Evolutionary conservation across 2,797 vertebrate genomes (phyloP), one percentile per base, ranked within the genome.

Genomic region (Hephaestus fuliginosus): DNA sequence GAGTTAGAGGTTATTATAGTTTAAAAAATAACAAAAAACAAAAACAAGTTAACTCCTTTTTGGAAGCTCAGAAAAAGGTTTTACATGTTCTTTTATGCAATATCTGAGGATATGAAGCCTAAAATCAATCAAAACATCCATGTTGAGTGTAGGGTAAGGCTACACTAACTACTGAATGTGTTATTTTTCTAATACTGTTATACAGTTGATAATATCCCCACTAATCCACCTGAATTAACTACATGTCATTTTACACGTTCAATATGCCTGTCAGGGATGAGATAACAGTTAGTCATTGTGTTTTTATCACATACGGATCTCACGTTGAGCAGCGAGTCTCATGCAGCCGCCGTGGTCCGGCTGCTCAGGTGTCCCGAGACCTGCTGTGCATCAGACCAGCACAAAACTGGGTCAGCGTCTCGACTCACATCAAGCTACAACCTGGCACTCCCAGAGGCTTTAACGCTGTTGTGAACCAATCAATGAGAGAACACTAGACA

Each of bases 381-480:
- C 72, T 76, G 55, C 52, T 71, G 48, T 70, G 56, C 55, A 78
- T 70, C 60, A 60, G 9, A 57, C 44, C 20, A 78, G 58, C 30
- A 57, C 48, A 51, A 82, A 84, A 76, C 64, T 79, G 57, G 73
- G 67, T 74, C 70, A 80, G 78, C 70, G 43, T 48, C 69, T 77
- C 43, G 20, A 43, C 56, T 67, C 41, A 76, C 70, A 63, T 75
- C 63, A 65, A 22, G 62, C 57, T 74, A 56, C 60, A 75, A 77
- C 36, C 52, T 57, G 41, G 8, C 20, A 28, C 61, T 76, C 53
- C 61, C 36, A 7, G 65, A 49, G 53, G 30, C 52, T 57, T 65
- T 6, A 68, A 67, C 64, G 51, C 12, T 46, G 66, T 60, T 55
- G 25, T 64, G 39, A 1, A 56, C 36, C 17, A 52, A 84, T 71